Conservation (phyloP, 2,888 invertebrate species). For the Conops quadrifasciatus region DNA sequence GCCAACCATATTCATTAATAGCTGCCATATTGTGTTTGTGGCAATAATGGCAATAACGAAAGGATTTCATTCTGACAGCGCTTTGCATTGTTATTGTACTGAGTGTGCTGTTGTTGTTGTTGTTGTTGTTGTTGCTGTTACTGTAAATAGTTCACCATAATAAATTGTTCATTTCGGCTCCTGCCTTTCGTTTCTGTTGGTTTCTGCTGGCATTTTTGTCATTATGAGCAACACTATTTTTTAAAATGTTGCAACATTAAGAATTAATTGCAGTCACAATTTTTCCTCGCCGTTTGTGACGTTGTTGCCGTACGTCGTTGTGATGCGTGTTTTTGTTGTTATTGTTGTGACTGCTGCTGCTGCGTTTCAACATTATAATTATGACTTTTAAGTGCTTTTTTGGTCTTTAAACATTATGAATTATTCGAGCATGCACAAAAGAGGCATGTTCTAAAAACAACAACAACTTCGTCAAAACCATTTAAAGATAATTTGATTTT, state of each 20-base stretch:
- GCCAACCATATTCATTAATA: background rate
- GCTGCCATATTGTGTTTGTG: conserved; percentile 30
- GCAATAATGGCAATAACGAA: conserved; percentile 31
- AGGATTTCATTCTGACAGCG: conserved; percentile 39
- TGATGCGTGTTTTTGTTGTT: background rate
- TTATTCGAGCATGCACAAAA: no score
- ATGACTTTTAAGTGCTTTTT: no score
- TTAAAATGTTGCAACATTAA: conserved; percentile 39
- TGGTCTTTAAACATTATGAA: no score
- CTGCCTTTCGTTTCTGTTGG: conserved; percentile 7
- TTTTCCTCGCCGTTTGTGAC: background rate
- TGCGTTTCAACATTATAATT: no score
- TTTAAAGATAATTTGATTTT: no score
- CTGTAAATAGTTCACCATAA: conserved; percentile 23
- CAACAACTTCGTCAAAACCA: no score
- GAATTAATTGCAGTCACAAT: conserved; percentile 17
- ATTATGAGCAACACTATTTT: conserved; percentile 38
- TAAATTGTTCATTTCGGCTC: conserved; percentile 27
- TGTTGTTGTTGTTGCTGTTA: conserved; percentile 4
- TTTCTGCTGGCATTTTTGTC: conserved; percentile 16
- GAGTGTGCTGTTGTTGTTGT: conserved; percentile 32
- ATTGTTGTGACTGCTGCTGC: background rate
- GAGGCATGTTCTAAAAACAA: no score
- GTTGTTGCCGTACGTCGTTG: background rate
- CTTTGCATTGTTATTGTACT: conserved; percentile 36